Percentiles rank a stretch among this genome's conserved stretches.
These are phyloP conservation scores for Trematomus bernacchii DNA, from an alignment of 2,797 vertebrate genomes.

Conservation along the genomic window DNA sequence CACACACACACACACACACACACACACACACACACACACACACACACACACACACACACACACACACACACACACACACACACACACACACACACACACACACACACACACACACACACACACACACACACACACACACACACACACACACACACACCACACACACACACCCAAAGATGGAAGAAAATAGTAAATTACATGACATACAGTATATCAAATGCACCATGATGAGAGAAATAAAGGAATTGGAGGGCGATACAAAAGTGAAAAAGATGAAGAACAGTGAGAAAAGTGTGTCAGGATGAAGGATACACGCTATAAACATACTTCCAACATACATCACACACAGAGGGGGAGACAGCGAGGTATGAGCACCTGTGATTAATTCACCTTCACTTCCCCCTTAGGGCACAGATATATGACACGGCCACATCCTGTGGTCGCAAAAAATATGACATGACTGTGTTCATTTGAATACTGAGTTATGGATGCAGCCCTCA, in stretches of 20 bases:
- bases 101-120: constrained; percentile 14
- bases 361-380: constrained; percentile 64
- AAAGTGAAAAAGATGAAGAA: constrained; percentile 58
- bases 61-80: too few relatives aligned
- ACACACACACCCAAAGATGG: background rate
- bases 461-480: constrained; percentile 75
- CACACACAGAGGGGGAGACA: constrained; percentile 51
- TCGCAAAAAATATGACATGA: constrained; percentile 69
- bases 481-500: constrained; percentile 63
- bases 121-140: background rate
- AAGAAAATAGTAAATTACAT: constrained; percentile 26
- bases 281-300: constrained; percentile 21
- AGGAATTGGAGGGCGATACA: constrained; percentile 35
- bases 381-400: constrained; percentile 75
- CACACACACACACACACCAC: constrained; percentile 12
- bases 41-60: background rate
- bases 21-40: constrained; percentile 1
- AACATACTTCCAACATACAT: constrained; percentile 63
- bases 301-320: constrained; percentile 41
- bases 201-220: constrained; percentile 58
- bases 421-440: constrained; percentile 56
- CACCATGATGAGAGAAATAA: constrained; percentile 47
- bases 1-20: constrained; percentile 12
- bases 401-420: constrained; percentile 71
- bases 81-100: constrained; percentile 7